Conservation (phyloP, 2,888 invertebrate species). For the Caenorhabditis virilis region DNA sequence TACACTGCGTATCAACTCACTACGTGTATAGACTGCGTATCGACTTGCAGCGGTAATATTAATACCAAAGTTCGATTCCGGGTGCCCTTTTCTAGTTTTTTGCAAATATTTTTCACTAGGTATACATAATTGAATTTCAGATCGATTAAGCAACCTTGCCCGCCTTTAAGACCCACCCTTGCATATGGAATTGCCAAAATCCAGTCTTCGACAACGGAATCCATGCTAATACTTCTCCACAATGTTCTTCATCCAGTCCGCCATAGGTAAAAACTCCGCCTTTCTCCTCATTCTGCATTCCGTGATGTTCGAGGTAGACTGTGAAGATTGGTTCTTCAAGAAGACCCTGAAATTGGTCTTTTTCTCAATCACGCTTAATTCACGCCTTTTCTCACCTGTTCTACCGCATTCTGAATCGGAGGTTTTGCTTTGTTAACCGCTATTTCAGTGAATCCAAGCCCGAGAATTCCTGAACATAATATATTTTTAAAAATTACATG, state of each 20-base stretch:
- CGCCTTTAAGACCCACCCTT: slow-evolving; percentile 25
- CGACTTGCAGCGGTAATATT: too few species aligned
- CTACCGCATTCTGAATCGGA: slow-evolving; percentile 70
- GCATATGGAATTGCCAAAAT: slow-evolving; percentile 52
- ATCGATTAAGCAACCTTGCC: not conserved
- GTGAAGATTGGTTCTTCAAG: slow-evolving; percentile 56
- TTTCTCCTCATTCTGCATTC: slow-evolving; percentile 7
- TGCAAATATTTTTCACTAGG: too few species aligned
- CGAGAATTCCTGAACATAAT: too few species aligned
- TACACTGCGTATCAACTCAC: not conserved
- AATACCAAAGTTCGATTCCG: too few species aligned
- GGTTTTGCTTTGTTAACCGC: slow-evolving; percentile 70
- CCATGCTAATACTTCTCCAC: slow-evolving; percentile 45
- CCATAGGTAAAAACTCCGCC: slow-evolving; percentile 55
- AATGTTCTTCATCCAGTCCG: slow-evolving; percentile 48
- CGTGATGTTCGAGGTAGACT: slow-evolving; percentile 50
- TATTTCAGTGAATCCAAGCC: slow-evolving; percentile 70
- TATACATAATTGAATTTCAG: too few species aligned
- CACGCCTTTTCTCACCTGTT: slow-evolving; percentile 17
- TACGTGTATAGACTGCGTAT: too few species aligned
- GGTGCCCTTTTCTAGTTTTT: too few species aligned
- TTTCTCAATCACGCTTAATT: not conserved
- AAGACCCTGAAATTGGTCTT: slow-evolving; percentile 15
- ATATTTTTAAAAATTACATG: too few species aligned
- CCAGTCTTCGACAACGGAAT: slow-evolving; percentile 34